Conservation (phyloP, 2,797 vertebrate genomes). For the Spinus olivaceus region DNA sequence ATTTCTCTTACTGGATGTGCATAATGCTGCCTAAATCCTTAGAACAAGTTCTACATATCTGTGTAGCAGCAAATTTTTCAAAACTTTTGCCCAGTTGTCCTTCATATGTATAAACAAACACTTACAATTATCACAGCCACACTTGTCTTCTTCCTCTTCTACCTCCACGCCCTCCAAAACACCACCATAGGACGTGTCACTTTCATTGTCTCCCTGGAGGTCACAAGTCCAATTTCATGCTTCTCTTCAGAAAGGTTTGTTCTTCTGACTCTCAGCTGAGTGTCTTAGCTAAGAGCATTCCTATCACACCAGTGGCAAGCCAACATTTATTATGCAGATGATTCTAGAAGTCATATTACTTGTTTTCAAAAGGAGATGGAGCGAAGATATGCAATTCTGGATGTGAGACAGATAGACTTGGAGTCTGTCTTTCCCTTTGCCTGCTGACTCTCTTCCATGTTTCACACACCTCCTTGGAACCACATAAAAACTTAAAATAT, state of each 20-base stretch:
- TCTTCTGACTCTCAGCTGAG: not conserved
- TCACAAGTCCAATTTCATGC: not conserved
- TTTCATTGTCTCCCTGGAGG: not conserved
- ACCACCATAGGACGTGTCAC: fast-evolving
- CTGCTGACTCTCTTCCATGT: not conserved
- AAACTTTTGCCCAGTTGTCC: not conserved
- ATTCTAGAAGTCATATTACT: not conserved
- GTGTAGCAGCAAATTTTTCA: not conserved
- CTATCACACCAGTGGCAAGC: not conserved
- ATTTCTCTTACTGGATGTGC: not conserved
- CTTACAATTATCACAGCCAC: not conserved
- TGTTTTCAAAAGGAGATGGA: not conserved
- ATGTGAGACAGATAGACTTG: not conserved
- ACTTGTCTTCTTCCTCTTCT: not conserved
- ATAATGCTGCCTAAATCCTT: not conserved
- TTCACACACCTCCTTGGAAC: not conserved
- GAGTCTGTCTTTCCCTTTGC: not conserved
- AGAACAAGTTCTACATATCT: not conserved
- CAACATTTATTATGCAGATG: not conserved
- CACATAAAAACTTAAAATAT: not conserved
- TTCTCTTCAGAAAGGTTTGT: not conserved
- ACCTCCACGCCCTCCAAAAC: not conserved
- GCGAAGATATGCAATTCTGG: not conserved
- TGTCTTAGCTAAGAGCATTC: not conserved
- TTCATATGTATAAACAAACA: not conserved